Evolutionary conservation across 2,113 vertebrate species (phyloP).

Genomic region (Mustela nigripes): DNA sequence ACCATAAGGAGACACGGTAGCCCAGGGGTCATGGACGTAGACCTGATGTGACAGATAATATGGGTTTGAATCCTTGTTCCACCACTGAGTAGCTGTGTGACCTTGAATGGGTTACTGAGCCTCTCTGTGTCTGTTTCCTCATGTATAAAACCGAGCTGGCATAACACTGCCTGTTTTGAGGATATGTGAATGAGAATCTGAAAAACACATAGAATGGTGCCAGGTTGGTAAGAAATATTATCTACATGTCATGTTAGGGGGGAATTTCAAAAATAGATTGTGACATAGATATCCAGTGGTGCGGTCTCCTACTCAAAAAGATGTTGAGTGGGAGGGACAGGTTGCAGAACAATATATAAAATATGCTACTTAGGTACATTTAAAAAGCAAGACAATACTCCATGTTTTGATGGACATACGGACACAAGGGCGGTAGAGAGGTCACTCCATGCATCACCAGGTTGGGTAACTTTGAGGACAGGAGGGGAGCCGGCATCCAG

Average conservation of each 20-base stretch:
- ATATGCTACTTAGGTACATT: background rate
- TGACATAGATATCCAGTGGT: background rate
- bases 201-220: background rate
- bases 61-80: background rate
- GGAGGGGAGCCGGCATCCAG: background rate
- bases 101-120: background rate
- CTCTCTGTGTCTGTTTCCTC: background rate
- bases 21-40: background rate
- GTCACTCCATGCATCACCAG: background rate
- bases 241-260: background rate
- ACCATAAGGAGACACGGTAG: too few relatives aligned
- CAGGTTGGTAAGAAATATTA: background rate
- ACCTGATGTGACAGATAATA: too few relatives aligned
- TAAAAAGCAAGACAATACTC: background rate
- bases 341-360: background rate
- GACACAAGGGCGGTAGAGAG: background rate
- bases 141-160: background rate
- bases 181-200: background rate
- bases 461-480: background rate
- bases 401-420: background rate
- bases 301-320: background rate
- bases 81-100: background rate
- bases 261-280: background rate
- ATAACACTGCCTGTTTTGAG: background rate
- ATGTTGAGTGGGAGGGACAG: background rate